Evolutionary conservation across 2,113 vertebrate genomes (phyloP).

Genomic region (Limanda limanda): DNA sequence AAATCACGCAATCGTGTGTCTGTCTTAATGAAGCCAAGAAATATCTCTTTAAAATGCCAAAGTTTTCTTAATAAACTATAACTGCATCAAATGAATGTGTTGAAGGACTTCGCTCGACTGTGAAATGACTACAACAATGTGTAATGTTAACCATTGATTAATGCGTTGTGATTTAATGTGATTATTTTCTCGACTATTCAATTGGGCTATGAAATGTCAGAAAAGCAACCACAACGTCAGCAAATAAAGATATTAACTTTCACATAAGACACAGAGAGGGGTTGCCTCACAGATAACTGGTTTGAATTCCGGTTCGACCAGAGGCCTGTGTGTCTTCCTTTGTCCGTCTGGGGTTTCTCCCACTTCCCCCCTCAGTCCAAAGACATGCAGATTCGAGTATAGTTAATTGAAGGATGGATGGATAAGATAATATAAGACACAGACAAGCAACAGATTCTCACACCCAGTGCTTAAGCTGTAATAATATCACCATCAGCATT

Average conservation of each 20-base stretch:
- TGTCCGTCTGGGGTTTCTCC: not conserved
- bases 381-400: not conserved
- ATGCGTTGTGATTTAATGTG: too few relatives aligned
- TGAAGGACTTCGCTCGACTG: not conserved
- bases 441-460: not conserved
- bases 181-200: not conserved
- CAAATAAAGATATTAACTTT: not conserved
- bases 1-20: conserved; percentile 4
- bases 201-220: not conserved
- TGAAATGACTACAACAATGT: not conserved
- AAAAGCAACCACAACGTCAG: too few relatives aligned
- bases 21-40: conserved; percentile 1
- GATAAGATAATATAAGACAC: not conserved
- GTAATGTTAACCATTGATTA: not conserved
- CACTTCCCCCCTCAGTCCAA: not conserved
- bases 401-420: not conserved
- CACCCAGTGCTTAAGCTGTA: not conserved
- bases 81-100: conserved; percentile 18
- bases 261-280: not conserved
- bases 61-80: conserved; percentile 50
- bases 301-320: too few relatives aligned
- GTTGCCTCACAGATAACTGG: too few relatives aligned
- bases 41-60: conserved; percentile 27
- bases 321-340: not conserved
- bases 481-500: not conserved